These are phyloP conservation scores for Cantharis flavilabris DNA, from an alignment of 2,888 invertebrate species.

Conservation along the genomic window DNA sequence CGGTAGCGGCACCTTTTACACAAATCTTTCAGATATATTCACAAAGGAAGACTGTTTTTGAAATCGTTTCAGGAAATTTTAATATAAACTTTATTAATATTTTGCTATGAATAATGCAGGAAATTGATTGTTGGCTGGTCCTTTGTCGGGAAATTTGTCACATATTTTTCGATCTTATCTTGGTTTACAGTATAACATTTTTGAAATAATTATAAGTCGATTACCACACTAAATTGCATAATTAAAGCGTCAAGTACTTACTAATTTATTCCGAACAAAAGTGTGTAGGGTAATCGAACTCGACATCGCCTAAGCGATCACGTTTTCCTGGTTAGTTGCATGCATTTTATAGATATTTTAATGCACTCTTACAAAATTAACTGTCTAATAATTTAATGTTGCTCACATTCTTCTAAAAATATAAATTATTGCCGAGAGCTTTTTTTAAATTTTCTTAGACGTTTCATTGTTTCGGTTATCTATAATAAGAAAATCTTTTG, in stretches of 20 bases:
- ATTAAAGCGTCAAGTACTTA: slow-evolving; percentile 10
- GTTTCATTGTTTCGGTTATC: background rate
- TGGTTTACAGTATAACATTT: background rate
- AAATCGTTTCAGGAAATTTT: background rate
- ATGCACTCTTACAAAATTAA: background rate
- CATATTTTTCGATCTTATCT: background rate
- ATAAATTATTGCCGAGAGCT: background rate
- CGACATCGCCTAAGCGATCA: slow-evolving; percentile 19
- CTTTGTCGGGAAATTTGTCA: background rate
- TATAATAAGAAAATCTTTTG: background rate
- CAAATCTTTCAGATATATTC: background rate
- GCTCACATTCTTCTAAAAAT: background rate
- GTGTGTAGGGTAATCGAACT: slow-evolving; percentile 20
- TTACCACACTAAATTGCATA: slow-evolving; percentile 15
- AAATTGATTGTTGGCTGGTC: background rate
- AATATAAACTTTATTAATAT: background rate
- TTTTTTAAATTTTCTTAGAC: background rate
- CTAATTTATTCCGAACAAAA: slow-evolving; percentile 7
- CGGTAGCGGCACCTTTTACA: background rate
- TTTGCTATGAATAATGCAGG: background rate
- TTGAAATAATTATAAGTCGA: background rate
- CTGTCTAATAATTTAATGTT: background rate
- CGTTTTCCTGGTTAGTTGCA: slow-evolving; percentile 13
- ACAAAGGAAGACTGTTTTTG: background rate
- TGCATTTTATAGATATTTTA: background rate